A percentile compares a stretch with the other conserved stretches of the same genome.
Conservation (phyloP, 2,888 invertebrate species). For the Patella pellucida region DNA sequence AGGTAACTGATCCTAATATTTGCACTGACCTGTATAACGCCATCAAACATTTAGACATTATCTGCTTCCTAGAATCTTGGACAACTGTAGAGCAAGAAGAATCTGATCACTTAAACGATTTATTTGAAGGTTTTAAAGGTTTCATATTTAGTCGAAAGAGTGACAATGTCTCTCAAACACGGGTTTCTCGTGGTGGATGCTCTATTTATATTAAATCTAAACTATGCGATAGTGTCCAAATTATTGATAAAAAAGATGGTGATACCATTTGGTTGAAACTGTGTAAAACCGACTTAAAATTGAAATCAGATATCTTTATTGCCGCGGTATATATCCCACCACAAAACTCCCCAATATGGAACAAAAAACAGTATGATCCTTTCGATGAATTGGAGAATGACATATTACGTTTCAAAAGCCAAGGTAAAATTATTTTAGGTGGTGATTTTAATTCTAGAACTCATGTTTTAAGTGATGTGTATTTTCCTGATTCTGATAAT, state of each 20-base stretch:
- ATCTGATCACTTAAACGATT: background rate
- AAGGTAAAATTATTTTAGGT: background rate
- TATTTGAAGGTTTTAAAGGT: background rate
- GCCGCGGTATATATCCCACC: constrained; percentile 21
- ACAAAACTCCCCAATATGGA: constrained; percentile 13
- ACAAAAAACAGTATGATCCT: constrained; percentile 14
- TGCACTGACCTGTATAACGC: background rate
- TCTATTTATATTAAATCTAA: background rate
- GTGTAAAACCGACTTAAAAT: constrained; percentile 19
- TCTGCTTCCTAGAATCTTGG: background rate
- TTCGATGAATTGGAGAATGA: constrained; percentile 16
- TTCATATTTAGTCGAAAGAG: background rate
- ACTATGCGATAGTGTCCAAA: background rate
- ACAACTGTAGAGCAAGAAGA: background rate
- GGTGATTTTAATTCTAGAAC: constrained; percentile 21
- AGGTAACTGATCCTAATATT: background rate
- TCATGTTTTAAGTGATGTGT: constrained; percentile 4
- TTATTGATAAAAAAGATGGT: background rate
- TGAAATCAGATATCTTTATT: constrained; percentile 23
- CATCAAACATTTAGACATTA: background rate
- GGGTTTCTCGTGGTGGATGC: background rate
- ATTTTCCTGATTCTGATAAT: background rate
- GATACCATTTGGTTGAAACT: constrained; percentile 17
- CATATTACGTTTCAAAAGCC: background rate
- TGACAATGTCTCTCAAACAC: background rate